Evolutionary conservation across 2,888 invertebrate species (phyloP), one percentile per base, ranked within the genome.

Genomic region (Pardosa pseudoannulata): DNA sequence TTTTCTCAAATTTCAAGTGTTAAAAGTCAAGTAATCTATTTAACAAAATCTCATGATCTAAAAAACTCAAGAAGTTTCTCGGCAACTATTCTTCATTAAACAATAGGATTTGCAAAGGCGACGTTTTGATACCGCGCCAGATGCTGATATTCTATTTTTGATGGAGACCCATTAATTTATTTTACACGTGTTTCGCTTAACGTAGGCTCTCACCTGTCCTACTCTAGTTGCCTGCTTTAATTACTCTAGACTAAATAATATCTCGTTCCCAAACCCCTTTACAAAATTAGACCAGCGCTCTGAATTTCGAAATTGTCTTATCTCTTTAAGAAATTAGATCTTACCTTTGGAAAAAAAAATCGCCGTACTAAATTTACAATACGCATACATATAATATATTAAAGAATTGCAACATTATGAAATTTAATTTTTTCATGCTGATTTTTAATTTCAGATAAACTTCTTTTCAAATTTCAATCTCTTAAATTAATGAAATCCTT

Each of bases 91-190:
- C 72, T 46, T 28, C 11, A 76, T 83, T 67, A 72, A 76, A 83
- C 82, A 76, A 72, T 76, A 50, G 65, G 36, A 31, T 39, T 31
- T 50, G 46, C n/a, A n/a, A 50, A 62, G 56, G 56, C 67, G 68
- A 36, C 50, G 11, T 65, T 65, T 83, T 83, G 82, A 83, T 76
- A 32, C 5, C 62, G 46, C n/a, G 82, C 82, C 82, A 83, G 31
- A 3, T 65, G 46, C 39, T 64, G 64, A 71, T 62, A 76, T 46
- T 13, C 72, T 83, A 83, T 76, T 73, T 72, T 27, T 46, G 41
- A 31, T 50, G 39, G 29, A 67, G 32, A 67, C 64, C 36, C 28
- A n/a, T 36, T 46, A 67, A 50, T 29, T 19, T 28, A 27, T 64
- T 67, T 27, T 50, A 50, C 82, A 72, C 71, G 76, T 71, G 71